Evolutionary conservation across 2,797 vertebrate genomes (phyloP), one percentile per base, ranked within the genome.

Genomic region (Malacoctenus gilli): DNA sequence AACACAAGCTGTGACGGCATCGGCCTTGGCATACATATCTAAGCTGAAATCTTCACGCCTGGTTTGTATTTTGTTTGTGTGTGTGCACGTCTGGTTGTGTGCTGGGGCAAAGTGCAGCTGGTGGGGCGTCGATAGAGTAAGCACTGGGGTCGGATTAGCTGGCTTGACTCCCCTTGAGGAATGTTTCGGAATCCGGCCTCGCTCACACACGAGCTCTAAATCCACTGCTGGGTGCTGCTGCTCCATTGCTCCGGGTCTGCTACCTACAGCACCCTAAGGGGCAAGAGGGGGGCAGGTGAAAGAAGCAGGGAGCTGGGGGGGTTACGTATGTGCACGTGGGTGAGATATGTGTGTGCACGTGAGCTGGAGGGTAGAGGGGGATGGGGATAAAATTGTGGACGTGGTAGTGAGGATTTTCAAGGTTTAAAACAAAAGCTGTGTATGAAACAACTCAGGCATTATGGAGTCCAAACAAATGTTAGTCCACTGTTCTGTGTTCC

Each of bases 81-180:
- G 54, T 49, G n/a, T n/a, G n/a, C n/a, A n/a, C 54, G 51, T 71
- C 2, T 73, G 66, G 59, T 63, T 59, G 41, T 59, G 60, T 58
- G 32, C 32, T 21, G 66, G 71, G 77, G 72, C 52, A 86, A 79
- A 86, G 75, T 76, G 75, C 59, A 78, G 63, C 72, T 82, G 67
- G 75, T 67, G 46, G 77, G 72, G 74, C 72, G 64, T 67, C 86
- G 83, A 86, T 78, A 79, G 77, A 82, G 70, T 63, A 79, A 87
- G 66, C 71, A 62, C 72, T 8, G 39, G 76, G 79, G 69, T 84
- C 12, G 64, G 85, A 83, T 87, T 85, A 84, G 66, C 71, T 69
- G 69, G 56, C 71, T 75, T 72, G 64, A 77, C 65, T 72, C 51
- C 69, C 68, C 73, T 60, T 42, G 76, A 77, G 85, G 64, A 83